Conservation (phyloP, 1,140 invertebrate genomes). For the Atta cephalotes region DNA sequence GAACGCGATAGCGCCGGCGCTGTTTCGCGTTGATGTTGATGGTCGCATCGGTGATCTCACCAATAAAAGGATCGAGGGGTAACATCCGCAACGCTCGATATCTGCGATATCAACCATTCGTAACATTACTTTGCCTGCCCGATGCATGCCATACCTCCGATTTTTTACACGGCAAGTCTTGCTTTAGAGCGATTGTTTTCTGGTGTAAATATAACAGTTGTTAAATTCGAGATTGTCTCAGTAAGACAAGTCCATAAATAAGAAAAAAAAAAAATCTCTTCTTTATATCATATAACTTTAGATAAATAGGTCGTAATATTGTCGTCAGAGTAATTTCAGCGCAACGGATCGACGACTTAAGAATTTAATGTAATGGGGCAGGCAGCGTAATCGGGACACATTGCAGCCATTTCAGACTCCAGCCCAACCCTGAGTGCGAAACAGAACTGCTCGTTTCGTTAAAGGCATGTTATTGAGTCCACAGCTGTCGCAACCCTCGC, state of each 20-base stretch:
- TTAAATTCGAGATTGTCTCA: conserved; percentile 34
- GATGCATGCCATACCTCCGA: conserved; percentile 41
- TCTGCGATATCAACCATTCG: conserved; percentile 50
- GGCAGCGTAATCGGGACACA: conserved; percentile 14
- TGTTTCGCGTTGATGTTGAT: conserved; percentile 79
- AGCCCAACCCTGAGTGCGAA: conserved; percentile 12
- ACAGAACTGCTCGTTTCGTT: conserved; percentile 46
- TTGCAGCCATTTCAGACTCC: conserved; percentile 47
- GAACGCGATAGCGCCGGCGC: conserved; percentile 76
- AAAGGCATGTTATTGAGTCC: conserved; percentile 84
- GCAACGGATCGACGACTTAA: background rate
- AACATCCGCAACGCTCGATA: conserved; percentile 74
- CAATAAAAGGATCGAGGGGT: conserved; percentile 78
- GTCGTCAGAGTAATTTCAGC: conserved; percentile 6
- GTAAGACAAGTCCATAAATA: background rate
- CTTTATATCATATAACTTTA: background rate
- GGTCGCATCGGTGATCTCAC: conserved; percentile 79
- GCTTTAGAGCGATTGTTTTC: conserved; percentile 51
- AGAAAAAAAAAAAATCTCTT: background rate
- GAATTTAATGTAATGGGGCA: conserved; percentile 35
- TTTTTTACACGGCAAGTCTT: conserved; percentile 66
- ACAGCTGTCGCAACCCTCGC: conserved; percentile 83
- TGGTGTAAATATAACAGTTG: background rate
- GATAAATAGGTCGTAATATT: background rate
- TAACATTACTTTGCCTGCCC: background rate